Evolutionary conservation across 2,888 invertebrate genomes (phyloP).

Genomic region (Eubasilissa splendida): DNA sequence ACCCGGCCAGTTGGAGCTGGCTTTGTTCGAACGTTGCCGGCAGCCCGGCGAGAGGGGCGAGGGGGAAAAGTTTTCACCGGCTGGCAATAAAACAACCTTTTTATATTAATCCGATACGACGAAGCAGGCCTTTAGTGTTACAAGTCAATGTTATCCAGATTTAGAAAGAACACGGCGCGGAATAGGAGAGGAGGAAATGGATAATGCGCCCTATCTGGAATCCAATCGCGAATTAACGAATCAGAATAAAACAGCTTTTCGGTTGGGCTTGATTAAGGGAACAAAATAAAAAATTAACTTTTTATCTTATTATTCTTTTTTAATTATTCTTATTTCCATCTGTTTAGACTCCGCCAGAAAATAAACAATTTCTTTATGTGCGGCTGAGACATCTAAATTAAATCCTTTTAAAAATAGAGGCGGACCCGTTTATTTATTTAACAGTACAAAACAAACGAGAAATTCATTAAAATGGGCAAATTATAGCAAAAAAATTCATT

Average conservation of each 20-base stretch:
- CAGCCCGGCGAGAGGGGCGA: not conserved
- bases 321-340: no score
- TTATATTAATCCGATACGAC: slow-evolving; percentile 26
- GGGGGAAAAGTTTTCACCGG: slow-evolving; percentile 13
- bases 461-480: no score
- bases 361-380: no score
- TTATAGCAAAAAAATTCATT: no score
- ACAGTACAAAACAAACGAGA: no score
- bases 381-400: no score
- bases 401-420: no score
- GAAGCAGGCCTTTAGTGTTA: not conserved
- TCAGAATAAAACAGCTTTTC: slow-evolving; percentile 18
- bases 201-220: not conserved
- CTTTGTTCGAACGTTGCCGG: slow-evolving; percentile 13
- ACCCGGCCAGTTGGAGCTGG: not conserved
- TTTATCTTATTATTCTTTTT: not conserved
- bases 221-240: slow-evolving; percentile 25
- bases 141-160: slow-evolving; percentile 29
- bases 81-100: slow-evolving; percentile 30
- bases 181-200: not conserved
- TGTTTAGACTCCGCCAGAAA: no score
- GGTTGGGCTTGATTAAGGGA: not conserved
- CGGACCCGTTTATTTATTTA: no score
- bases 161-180: not conserved
- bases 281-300: not conserved